phyloP scores from a whole-genome alignment of 2,797 vertebrate species.

The Ceyx erithaca region DNA sequence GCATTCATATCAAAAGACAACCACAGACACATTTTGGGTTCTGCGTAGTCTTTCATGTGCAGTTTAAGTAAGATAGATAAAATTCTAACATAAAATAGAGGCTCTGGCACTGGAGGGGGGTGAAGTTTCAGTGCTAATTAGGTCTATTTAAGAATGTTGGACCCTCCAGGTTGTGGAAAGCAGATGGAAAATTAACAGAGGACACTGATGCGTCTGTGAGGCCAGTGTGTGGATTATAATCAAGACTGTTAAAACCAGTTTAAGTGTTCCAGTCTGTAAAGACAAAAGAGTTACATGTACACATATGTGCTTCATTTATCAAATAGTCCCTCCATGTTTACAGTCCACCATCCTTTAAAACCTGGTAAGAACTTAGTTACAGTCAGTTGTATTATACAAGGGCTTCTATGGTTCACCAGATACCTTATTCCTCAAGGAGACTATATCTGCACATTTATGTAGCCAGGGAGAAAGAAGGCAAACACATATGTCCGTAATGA shows the following conservation, averaged over 20 bases:
- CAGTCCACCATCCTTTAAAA: not conserved
- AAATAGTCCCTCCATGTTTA: not conserved
- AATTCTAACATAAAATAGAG: not conserved
- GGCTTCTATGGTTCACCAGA: not conserved
- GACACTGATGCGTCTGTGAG: not conserved
- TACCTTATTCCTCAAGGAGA: not conserved
- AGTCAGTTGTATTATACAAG: not conserved
- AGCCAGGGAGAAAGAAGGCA: not conserved
- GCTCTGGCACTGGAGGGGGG: not conserved
- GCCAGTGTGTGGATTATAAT: no score
- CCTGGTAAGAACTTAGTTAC: not conserved
- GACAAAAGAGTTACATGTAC: not conserved
- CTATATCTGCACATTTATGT: not conserved
- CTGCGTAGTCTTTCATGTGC: not conserved
- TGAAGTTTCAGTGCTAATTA: not conserved
- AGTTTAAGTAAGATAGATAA: not conserved
- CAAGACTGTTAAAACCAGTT: not conserved
- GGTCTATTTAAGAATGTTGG: not conserved
- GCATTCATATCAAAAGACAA: not conserved
- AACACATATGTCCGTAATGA: not conserved
- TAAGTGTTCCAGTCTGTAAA: not conserved
- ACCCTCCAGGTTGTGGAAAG: not conserved
- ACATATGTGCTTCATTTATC: not conserved
- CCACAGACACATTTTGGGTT: not conserved
- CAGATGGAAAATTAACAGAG: not conserved